Evolutionary conservation across 2,797 vertebrate genomes (phyloP).

Genomic region (Momotus momota): DNA sequence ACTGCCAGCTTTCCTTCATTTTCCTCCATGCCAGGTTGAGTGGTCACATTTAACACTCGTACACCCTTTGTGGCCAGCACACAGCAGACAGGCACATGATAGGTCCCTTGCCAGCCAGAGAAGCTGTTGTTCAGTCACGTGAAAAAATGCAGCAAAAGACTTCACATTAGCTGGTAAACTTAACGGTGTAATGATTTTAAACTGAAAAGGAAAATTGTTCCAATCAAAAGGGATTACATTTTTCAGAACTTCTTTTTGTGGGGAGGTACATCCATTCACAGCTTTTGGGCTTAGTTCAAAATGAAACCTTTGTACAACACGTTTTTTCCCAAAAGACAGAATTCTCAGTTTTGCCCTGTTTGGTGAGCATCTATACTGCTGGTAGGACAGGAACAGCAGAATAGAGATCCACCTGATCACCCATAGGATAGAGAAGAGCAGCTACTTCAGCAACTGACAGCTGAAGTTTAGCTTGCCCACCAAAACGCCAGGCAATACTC

Average conservation of each 20-base stretch:
- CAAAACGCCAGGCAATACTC: background rate
- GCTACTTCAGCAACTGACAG: background rate
- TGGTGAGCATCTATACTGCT: background rate
- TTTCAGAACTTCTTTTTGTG: background rate
- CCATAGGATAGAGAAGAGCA: background rate
- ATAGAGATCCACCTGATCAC: background rate
- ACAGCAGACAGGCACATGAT: rapidly evolving
- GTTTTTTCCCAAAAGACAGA: background rate
- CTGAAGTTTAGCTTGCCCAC: background rate
- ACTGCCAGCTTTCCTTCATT: background rate
- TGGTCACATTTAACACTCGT: background rate
- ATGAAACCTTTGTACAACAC: background rate
- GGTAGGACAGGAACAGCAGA: background rate
- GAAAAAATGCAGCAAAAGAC: background rate
- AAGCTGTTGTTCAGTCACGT: background rate
- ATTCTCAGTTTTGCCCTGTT: background rate
- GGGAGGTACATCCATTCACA: background rate
- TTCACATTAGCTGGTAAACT: background rate
- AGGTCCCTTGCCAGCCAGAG: background rate
- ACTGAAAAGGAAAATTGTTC: background rate
- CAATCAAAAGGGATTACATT: background rate
- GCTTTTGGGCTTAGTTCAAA: background rate
- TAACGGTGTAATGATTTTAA: background rate
- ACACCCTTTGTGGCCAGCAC: background rate
- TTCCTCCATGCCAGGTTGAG: background rate